A percentile compares a stretch with the other conserved stretches of the same genome.
These are phyloP conservation scores for Odocoileus virginianus DNA, from an alignment of 2,113 vertebrate genomes.

Conservation along the genomic window DNA sequence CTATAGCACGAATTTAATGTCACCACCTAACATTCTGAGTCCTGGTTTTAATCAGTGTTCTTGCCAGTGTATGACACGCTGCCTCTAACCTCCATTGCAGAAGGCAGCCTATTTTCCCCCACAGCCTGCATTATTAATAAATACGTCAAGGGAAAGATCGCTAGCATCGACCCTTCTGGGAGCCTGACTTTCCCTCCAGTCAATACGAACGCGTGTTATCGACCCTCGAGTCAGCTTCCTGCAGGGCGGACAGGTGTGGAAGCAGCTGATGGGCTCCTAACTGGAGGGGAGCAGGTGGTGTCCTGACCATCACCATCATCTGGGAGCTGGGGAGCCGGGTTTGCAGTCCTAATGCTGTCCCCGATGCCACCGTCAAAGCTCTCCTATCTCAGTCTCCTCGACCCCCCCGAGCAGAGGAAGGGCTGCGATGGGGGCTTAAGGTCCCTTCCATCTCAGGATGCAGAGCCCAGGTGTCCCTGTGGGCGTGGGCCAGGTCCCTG, in stretches of 20 bases:
- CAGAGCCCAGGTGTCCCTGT: accelerated
- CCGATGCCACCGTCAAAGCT: background rate
- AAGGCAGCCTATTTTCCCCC: background rate
- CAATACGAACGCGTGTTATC: accelerated
- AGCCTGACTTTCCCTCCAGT: background rate
- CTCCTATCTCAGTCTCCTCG: too few species aligned
- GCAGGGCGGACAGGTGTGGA: background rate
- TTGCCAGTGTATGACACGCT: too few species aligned
- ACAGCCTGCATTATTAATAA: background rate
- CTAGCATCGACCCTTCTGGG: background rate
- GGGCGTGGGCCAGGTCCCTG: too few species aligned
- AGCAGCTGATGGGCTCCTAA: background rate
- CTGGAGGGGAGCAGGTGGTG: background rate
- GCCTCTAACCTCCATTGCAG: too few species aligned
- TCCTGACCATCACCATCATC: accelerated
- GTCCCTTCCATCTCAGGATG: background rate
- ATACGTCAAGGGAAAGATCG: background rate
- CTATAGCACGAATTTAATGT: background rate
- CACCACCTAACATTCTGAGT: background rate
- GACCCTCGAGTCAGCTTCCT: background rate
- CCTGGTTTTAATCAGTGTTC: background rate
- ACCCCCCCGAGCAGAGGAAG: background rate
- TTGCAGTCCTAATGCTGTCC: too few species aligned
- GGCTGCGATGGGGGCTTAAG: accelerated
- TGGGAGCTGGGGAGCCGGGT: background rate